Conservation (phyloP, 2,888 invertebrate genomes). For the Drosophila longiperda region DNA sequence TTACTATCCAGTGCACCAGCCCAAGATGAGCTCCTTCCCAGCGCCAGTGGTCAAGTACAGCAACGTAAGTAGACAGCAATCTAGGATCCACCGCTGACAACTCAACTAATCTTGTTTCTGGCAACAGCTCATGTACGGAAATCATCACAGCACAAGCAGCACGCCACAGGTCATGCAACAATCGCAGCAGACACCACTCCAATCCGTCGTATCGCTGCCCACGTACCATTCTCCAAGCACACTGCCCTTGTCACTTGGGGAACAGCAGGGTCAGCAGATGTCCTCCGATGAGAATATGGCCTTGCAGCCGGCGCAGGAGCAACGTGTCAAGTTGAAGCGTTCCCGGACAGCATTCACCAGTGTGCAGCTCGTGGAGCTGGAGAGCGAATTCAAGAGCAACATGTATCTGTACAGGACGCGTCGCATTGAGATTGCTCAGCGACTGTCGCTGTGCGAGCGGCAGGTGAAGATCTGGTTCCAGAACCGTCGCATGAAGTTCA, state of each 20-base stretch:
- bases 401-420: conserved; percentile 96
- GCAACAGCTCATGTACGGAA: conserved; percentile 39
- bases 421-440: conserved; percentile 97
- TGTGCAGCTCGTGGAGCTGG: conserved; percentile 97
- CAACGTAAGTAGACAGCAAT: conserved; percentile 47
- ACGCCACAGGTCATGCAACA: conserved; percentile 21
- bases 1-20: conserved; percentile 73
- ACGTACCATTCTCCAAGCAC: conserved; percentile 29
- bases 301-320: conserved; percentile 55
- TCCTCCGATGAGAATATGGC: conserved; percentile 67
- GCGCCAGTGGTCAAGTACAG: conserved; percentile 59
- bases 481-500: conserved; percentile 92
- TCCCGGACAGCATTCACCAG: conserved; percentile 97
- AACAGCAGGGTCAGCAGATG: conserved; percentile 49
- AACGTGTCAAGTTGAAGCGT: conserved; percentile 69
- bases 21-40: conserved; percentile 56
- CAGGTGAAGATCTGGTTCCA: conserved; percentile 96
- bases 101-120: not conserved
- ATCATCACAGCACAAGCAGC: conserved; percentile 37
- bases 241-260: conserved; percentile 22
- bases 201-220: conserved; percentile 18
- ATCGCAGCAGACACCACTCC: conserved; percentile 4
- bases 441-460: conserved; percentile 93
- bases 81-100: accelerated
- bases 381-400: conserved; percentile 98